A percentile compares a stretch with the other conserved stretches of the same genome.
Conservation (phyloP, 1,140 invertebrate species). For the Catajapyx aquilonaris region DNA sequence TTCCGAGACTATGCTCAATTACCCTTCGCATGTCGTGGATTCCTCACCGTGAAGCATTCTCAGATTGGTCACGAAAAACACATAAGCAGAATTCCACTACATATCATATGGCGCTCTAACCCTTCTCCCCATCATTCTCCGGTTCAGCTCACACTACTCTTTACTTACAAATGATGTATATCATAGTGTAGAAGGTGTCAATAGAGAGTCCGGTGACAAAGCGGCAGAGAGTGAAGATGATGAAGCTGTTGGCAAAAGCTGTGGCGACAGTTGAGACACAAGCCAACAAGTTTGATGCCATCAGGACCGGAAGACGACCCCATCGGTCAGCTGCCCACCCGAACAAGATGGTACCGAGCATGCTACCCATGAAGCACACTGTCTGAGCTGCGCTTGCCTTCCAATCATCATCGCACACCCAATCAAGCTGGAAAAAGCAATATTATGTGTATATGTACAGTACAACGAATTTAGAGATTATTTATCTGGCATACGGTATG, state of each 20-base stretch:
- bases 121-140: too few species aligned
- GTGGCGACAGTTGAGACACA: conserved; percentile 30
- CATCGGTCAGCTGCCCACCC: conserved; percentile 32
- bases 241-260: conserved; percentile 24
- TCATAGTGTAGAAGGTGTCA: conserved; percentile 36
- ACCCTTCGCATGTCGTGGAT: too few species aligned
- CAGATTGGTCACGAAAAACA: too few species aligned
- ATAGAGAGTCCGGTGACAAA: conserved; percentile 34
- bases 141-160: neutral
- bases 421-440: conserved; percentile 25
- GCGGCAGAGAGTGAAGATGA: conserved; percentile 26
- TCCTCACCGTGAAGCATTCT: too few species aligned
- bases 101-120: too few species aligned
- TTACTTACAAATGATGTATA: conserved; percentile 34
- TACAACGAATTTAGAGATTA: too few species aligned
- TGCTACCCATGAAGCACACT: conserved; percentile 34
- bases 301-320: conserved; percentile 31
- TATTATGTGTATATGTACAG: too few species aligned
- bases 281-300: conserved; percentile 29
- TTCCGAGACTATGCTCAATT: too few species aligned
- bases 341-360: conserved; percentile 31
- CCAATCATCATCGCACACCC: conserved; percentile 35
- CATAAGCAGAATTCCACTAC: too few species aligned
- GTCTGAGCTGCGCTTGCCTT: conserved; percentile 32
- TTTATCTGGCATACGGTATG: too few species aligned